These are phyloP conservation scores for Zosterops lateralis DNA, from an alignment of 2,113 vertebrate genomes.

Conservation along the genomic window DNA sequence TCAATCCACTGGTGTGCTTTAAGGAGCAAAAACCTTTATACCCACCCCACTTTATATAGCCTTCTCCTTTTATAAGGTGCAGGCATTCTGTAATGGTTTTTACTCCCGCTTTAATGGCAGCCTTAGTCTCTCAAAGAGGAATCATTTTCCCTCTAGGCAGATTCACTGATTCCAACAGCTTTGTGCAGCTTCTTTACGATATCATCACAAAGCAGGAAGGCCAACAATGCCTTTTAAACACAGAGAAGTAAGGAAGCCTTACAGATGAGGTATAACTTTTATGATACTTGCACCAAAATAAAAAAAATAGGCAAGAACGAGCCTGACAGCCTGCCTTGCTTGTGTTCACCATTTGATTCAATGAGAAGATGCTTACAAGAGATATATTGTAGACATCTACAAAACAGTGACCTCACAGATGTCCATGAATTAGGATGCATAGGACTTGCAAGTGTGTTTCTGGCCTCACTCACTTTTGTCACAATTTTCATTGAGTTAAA, in stretches of 20 bases:
- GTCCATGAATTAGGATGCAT: fast-evolving
- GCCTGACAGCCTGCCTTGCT: neutral
- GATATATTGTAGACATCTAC: neutral
- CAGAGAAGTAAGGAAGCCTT: neutral
- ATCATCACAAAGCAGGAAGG: neutral
- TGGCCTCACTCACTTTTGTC: neutral
- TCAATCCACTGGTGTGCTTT: neutral
- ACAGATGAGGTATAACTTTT: neutral
- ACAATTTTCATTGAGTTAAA: neutral
- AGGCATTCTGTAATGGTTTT: neutral
- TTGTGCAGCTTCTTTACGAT: neutral
- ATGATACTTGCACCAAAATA: neutral
- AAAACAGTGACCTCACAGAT: neutral
- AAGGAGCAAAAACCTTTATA: neutral
- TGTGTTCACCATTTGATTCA: neutral
- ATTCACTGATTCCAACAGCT: neutral
- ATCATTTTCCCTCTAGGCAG: neutral
- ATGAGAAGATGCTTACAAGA: neutral
- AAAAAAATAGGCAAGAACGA: neutral
- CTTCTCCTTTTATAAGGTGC: neutral
- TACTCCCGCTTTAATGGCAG: neutral
- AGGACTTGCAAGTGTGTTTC: neutral
- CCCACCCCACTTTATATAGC: neutral
- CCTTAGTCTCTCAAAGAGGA: neutral
- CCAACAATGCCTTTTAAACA: neutral